These are phyloP conservation scores for Neosalanx taihuensis DNA, from an alignment of 2,797 vertebrate genomes.

Conservation along the genomic window DNA sequence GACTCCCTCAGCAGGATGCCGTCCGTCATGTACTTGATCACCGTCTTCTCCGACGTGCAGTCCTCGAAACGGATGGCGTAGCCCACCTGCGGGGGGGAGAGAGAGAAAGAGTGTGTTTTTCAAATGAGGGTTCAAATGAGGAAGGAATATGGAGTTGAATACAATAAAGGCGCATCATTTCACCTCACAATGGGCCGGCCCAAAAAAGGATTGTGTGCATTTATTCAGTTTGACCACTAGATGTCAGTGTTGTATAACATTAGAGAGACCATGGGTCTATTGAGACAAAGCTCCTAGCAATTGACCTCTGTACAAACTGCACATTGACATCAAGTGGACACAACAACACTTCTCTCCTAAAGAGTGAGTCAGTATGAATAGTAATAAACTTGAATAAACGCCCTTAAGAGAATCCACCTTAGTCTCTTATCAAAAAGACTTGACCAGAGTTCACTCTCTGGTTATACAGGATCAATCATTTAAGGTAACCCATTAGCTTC, in stretches of 20 bases:
- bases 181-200: no score
- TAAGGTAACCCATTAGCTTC: no score
- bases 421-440: background rate
- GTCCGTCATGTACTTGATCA: constrained; percentile 99
- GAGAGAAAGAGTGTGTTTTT: no score
- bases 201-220: background rate
- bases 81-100: constrained; percentile 77
- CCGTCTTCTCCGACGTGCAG: constrained; percentile 92
- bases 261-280: background rate
- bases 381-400: background rate
- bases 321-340: background rate
- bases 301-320: background rate
- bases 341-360: background rate
- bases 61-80: constrained; percentile 99
- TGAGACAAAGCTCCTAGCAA: background rate
- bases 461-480: background rate
- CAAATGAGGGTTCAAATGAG: no score
- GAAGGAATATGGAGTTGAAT: no score
- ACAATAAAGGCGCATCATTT: no score
- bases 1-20: constrained; percentile 97
- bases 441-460: background rate
- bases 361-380: background rate
- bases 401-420: background rate
- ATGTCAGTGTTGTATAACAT: constrained; percentile 46
- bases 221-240: constrained; percentile 52